Percentiles rank a stretch among this genome's conserved stretches.
Evolutionary conservation across 2,888 invertebrate genomes (phyloP).

Genomic region (Fabriciana adippe): DNA sequence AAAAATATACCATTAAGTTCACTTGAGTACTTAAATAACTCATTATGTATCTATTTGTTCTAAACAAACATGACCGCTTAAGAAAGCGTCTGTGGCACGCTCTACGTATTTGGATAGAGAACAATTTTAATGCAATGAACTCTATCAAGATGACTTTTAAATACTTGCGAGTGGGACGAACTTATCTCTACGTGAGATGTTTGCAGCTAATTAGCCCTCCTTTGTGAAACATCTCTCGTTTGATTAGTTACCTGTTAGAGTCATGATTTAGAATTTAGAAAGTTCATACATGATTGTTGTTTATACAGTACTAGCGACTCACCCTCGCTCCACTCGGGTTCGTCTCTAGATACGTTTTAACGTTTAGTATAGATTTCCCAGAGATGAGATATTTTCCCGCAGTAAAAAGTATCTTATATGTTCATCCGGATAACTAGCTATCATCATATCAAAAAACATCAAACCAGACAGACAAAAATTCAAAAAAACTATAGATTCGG

Average conservation of each 20-base stretch:
- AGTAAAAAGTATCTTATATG: too few relatives aligned
- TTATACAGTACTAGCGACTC: background rate
- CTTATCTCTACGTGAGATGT: constrained; percentile 31
- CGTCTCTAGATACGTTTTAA: too few relatives aligned
- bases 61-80: background rate
- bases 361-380: too few relatives aligned
- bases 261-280: constrained; percentile 19
- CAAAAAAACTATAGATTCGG: too few relatives aligned
- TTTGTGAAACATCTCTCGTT: constrained; percentile 28
- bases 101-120: constrained; percentile 3
- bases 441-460: too few relatives aligned
- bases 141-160: constrained; percentile 35
- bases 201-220: constrained; percentile 43
- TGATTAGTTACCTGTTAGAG: constrained; percentile 34
- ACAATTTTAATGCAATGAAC: constrained; percentile 13
- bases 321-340: too few relatives aligned
- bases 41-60: background rate
- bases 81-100: background rate
- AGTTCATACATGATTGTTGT: background rate
- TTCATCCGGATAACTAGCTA: too few relatives aligned
- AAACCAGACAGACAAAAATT: too few relatives aligned
- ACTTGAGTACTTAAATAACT: background rate
- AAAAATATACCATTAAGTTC: too few relatives aligned
- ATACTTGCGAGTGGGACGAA: constrained; percentile 26
- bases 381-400: too few relatives aligned